phyloP scores from a whole-genome alignment of 92 coral and sea anemone genomes.

The Parazoanthus darwini region DNA sequence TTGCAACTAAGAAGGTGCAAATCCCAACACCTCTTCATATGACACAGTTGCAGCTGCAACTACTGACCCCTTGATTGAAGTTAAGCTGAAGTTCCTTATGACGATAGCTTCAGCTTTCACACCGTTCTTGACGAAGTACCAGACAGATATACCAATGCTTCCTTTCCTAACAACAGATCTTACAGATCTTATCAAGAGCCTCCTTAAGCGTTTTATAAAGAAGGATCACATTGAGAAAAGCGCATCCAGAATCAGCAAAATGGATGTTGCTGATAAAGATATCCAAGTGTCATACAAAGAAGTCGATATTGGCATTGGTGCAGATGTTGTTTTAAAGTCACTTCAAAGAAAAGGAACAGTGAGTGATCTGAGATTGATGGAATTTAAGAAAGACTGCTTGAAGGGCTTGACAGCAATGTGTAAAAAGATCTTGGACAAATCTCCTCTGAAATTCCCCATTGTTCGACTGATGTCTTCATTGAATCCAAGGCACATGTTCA shows the following conservation, averaged over 20 bases:
- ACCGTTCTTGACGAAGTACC: no score
- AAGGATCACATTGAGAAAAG: conserved; percentile 24
- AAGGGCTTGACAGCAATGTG: conserved; percentile 29
- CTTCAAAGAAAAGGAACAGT: conserved; percentile 19
- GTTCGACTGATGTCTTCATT: conserved; percentile 22
- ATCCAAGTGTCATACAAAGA: conserved; percentile 12
- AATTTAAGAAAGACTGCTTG: conserved; percentile 17
- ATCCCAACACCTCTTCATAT: conserved; percentile 6
- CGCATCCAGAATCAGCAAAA: conserved; percentile 14
- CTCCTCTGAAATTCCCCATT: conserved; percentile 14
- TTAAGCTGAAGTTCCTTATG: no score
- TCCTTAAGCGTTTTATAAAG: conserved; percentile 18
- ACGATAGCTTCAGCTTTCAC: no score
- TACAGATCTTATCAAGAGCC: conserved; percentile 33
- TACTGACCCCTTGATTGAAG: conserved; percentile 1
- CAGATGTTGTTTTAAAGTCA: conserved; percentile 16
- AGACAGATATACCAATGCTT: no score
- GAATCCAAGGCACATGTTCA: conserved; percentile 22
- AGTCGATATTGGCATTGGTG: conserved; percentile 27
- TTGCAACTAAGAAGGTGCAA: conserved; percentile 6
- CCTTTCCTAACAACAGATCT: conserved; percentile 29
- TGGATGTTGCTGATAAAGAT: conserved; percentile 27
- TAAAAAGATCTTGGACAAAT: conserved; percentile 30
- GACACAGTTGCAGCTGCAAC: conserved; percentile 21
- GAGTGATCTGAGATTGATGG: conserved; percentile 27